Evolutionary conservation across 2,888 invertebrate genomes (phyloP).

Genomic region (Auanema sp.): DNA sequence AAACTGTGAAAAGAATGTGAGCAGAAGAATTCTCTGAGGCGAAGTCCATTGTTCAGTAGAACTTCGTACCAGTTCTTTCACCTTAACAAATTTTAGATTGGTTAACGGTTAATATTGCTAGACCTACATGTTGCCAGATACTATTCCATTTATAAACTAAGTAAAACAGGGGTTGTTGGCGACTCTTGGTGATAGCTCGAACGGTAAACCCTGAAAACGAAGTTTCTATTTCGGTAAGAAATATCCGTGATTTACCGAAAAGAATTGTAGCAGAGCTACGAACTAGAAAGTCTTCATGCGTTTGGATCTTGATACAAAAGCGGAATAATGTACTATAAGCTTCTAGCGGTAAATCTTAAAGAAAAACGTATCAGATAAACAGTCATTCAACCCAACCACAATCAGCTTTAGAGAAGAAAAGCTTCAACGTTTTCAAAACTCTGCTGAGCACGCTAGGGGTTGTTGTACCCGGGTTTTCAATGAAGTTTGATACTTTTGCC

Average conservation of each 20-base stretch:
- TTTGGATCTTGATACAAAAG: constrained; percentile 17
- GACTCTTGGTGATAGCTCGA: constrained; percentile 6
- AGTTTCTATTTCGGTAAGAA: background rate
- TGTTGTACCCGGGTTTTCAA: too few relatives aligned
- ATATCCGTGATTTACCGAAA: constrained; percentile 8
- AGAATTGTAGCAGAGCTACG: constrained; percentile 20
- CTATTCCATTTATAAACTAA: constrained; percentile 6
- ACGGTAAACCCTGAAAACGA: constrained; percentile 13
- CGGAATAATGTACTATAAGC: constrained; percentile 8
- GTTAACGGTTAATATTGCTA: background rate
- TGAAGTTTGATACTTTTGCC: background rate
- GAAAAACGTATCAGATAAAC: background rate
- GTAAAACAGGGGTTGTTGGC: constrained; percentile 11
- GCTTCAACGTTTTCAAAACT: constrained; percentile 16
- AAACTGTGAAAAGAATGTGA: constrained; percentile 6
- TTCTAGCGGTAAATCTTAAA: constrained; percentile 7
- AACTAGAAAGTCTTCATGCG: constrained; percentile 9
- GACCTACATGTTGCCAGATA: background rate
- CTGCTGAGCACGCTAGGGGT: constrained; percentile 2
- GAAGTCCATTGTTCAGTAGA: background rate
- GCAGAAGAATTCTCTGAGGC: constrained; percentile 16
- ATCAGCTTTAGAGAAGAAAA: constrained; percentile 16
- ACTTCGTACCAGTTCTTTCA: too few relatives aligned
- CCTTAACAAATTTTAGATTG: background rate
- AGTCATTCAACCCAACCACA: constrained; percentile 9